A percentile compares a stretch with the other conserved stretches of the same genome.
phyloP scores from a whole-genome alignment of 2,113 vertebrate genomes.

The Ammodytes marinus region DNA sequence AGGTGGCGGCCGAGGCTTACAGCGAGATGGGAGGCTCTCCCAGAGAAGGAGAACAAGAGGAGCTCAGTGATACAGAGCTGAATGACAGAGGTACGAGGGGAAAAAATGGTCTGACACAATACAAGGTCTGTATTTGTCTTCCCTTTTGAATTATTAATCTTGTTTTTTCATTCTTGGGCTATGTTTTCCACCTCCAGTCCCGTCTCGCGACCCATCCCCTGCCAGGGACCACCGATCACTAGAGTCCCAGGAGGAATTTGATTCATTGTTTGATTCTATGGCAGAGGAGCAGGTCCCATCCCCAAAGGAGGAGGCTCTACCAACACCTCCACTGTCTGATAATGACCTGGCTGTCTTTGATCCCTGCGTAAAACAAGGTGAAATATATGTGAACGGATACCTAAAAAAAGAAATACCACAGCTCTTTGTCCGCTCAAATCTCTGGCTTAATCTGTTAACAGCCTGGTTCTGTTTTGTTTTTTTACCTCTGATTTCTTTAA shows the following conservation, averaged over 20 bases:
- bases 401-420: neutral
- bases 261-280: slow-evolving; percentile 81
- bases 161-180: neutral
- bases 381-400: neutral
- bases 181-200: slow-evolving; percentile 48
- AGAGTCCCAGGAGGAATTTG: slow-evolving; percentile 79
- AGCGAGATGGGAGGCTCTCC: slow-evolving; percentile 75
- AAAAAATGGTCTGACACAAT: neutral
- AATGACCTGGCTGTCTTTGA: slow-evolving; percentile 91
- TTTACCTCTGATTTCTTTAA: neutral
- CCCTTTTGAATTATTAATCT: neutral
- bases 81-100: slow-evolving; percentile 54
- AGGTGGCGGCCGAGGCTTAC: slow-evolving; percentile 82
- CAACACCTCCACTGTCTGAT: slow-evolving; percentile 83
- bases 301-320: slow-evolving; percentile 62
- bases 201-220: slow-evolving; percentile 33
- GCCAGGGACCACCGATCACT: slow-evolving; percentile 47
- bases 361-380: slow-evolving; percentile 91
- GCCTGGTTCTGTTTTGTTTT: no score
- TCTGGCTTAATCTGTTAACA: neutral
- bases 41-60: slow-evolving; percentile 52
- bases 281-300: slow-evolving; percentile 62
- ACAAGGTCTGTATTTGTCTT: neutral
- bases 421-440: neutral
- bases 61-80: slow-evolving; percentile 60